A percentile compares a stretch with the other conserved stretches of the same genome.
phyloP scores from a whole-genome alignment of 2,888 invertebrate genomes.

The Hydroisotoma schaefferi region DNA sequence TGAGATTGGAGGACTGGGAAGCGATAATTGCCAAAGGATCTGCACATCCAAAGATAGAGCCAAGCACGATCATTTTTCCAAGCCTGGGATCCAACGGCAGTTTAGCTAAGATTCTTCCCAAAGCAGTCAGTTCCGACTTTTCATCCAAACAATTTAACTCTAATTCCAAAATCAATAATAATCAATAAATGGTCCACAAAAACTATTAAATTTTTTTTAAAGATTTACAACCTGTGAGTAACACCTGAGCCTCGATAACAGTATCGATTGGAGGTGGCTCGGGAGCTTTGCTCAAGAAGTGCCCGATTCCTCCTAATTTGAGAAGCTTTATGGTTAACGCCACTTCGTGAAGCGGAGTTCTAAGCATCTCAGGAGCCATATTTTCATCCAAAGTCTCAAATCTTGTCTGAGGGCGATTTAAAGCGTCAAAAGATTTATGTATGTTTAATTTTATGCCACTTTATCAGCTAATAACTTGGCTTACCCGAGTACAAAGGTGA shows the following conservation, averaged over 20 bases:
- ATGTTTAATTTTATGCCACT: neutral
- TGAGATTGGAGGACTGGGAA: slow-evolving; percentile 91
- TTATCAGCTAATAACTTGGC: neutral
- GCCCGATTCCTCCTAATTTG: slow-evolving; percentile 84
- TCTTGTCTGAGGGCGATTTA: slow-evolving; percentile 58
- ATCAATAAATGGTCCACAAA: slow-evolving; percentile 5
- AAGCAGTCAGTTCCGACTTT: slow-evolving; percentile 82
- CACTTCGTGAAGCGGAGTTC: slow-evolving; percentile 92
- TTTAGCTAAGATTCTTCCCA: slow-evolving; percentile 89
- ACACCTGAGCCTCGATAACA: slow-evolving; percentile 93
- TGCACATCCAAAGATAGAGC: slow-evolving; percentile 84
- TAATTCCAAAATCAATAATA: slow-evolving; percentile 11
- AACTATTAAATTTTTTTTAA: slow-evolving; percentile 1
- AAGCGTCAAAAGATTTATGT: neutral
- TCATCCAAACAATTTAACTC: slow-evolving; percentile 89
- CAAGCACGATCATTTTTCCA: slow-evolving; percentile 95
- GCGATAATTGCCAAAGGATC: slow-evolving; percentile 91
- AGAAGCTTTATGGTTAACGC: slow-evolving; percentile 87
- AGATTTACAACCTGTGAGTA: slow-evolving; percentile 55
- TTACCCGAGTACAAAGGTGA: slow-evolving; percentile 71
- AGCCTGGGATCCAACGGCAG: slow-evolving; percentile 93
- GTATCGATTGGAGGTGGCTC: slow-evolving; percentile 97
- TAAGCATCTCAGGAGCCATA: slow-evolving; percentile 94
- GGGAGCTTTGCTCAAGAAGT: slow-evolving; percentile 90
- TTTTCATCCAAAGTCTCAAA: slow-evolving; percentile 76